Evolutionary conservation across 2,113 vertebrate genomes (phyloP).

Genomic region (Macquaria ambigua): DNA sequence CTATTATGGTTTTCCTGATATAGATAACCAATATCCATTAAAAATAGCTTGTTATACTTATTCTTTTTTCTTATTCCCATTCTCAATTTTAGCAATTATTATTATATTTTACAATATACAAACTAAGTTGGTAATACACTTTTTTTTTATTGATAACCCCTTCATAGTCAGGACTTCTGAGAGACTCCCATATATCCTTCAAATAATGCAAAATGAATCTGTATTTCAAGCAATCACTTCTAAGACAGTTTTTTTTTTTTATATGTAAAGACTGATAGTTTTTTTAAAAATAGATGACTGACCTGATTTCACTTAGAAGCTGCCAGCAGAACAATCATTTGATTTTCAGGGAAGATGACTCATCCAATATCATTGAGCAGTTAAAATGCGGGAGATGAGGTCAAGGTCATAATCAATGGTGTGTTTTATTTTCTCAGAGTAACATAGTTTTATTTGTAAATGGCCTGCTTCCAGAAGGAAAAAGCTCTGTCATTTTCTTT

Average conservation of each 20-base stretch:
- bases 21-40: not conserved
- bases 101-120: not conserved
- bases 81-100: no score
- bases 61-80: not conserved
- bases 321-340: slow-evolving; percentile 45
- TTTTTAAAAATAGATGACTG: not conserved
- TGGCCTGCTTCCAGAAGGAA: slow-evolving; percentile 26
- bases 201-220: not conserved
- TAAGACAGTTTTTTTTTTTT: not conserved
- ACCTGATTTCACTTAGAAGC: slow-evolving; percentile 54
- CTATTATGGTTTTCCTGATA: not conserved
- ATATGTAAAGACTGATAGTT: not conserved
- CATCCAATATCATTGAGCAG: slow-evolving; percentile 42
- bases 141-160: not conserved
- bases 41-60: not conserved
- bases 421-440: slow-evolving; percentile 62
- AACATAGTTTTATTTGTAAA: slow-evolving; percentile 73
- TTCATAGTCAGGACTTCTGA: not conserved
- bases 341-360: slow-evolving; percentile 57
- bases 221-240: not conserved
- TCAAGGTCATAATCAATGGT: slow-evolving; percentile 67
- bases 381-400: slow-evolving; percentile 49
- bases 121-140: not conserved
- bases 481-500: slow-evolving; percentile 14
- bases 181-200: not conserved